A percentile compares a stretch with the other conserved stretches of the same genome.
These are phyloP conservation scores for Gymnogyps californianus DNA, from an alignment of 2,113 vertebrate genomes.

Conservation along the genomic window DNA sequence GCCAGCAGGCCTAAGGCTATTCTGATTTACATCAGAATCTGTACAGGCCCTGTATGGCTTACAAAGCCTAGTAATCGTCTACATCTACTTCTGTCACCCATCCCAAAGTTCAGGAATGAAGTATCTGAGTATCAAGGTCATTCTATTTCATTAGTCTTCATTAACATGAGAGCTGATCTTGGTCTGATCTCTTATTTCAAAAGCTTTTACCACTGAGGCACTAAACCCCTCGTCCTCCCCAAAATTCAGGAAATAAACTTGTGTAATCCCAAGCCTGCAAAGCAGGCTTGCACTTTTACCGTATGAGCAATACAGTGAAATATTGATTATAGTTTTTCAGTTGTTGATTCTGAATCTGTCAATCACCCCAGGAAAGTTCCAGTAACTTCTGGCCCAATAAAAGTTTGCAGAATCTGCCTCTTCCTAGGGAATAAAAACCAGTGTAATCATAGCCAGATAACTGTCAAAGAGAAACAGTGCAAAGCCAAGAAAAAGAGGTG, in stretches of 20 bases:
- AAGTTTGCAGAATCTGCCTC: background rate
- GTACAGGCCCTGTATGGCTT: background rate
- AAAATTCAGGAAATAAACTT: background rate
- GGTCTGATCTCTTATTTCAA: background rate
- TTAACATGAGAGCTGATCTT: background rate
- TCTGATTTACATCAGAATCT: background rate
- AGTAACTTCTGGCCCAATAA: background rate
- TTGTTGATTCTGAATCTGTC: background rate
- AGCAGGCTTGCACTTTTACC: background rate
- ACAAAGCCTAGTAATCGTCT: background rate
- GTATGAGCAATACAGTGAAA: background rate
- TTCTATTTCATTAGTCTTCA: background rate
- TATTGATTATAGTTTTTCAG: background rate
- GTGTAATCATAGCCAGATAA: slow-evolving; percentile 6
- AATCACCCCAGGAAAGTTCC: background rate
- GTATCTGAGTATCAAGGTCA: background rate
- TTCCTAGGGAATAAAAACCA: slow-evolving; percentile 11
- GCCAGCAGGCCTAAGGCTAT: background rate
- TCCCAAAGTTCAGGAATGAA: background rate
- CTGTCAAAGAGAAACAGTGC: background rate
- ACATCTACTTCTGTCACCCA: background rate
- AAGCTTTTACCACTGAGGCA: background rate
- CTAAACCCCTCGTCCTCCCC: background rate
- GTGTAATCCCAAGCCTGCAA: background rate
- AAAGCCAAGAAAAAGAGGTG: background rate